Conservation (phyloP, 2,113 vertebrate species). For the Brachirus orientalis region DNA sequence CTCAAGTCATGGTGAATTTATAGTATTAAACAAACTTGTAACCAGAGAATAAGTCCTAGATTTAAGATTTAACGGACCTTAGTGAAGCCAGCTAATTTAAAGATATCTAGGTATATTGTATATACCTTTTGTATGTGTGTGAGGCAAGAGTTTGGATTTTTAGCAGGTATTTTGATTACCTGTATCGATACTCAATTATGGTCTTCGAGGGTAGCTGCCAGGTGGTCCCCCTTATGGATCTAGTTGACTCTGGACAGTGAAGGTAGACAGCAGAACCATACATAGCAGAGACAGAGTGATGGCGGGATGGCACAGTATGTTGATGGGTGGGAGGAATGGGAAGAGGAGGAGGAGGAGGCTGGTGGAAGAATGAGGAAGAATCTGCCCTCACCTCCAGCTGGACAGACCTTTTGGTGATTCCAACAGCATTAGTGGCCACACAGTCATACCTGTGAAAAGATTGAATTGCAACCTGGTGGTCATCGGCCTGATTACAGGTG, state of each 20-base stretch:
- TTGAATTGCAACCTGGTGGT: conserved; percentile 3
- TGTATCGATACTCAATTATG: conserved; percentile 78
- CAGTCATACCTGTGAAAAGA: conserved; percentile 75
- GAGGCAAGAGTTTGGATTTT: too few species aligned
- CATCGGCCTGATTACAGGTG: neutral
- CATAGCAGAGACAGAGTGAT: conserved; percentile 80
- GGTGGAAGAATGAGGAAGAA: conserved; percentile 30
- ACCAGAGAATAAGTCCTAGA: too few species aligned
- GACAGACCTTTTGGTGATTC: conserved; percentile 73
- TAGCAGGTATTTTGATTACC: conserved; percentile 57
- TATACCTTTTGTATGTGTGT: too few species aligned
- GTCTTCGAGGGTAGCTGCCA: conserved; percentile 83
- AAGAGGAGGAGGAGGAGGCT: conserved; percentile 48
- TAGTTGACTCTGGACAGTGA: conserved; percentile 80
- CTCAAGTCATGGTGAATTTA: too few species aligned
- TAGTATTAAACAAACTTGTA: too few species aligned
- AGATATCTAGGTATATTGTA: too few species aligned
- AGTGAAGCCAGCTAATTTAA: too few species aligned
- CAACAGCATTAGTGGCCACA: conserved; percentile 76
- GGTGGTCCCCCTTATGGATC: conserved; percentile 69
- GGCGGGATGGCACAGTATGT: conserved; percentile 58
- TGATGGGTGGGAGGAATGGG: conserved; percentile 42
- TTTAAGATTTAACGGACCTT: too few species aligned
- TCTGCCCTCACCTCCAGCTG: conserved; percentile 72
- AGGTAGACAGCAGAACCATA: conserved; percentile 82